Evolutionary conservation across 2,113 vertebrate genomes (phyloP).

Genomic region (Colaptes auratus): DNA sequence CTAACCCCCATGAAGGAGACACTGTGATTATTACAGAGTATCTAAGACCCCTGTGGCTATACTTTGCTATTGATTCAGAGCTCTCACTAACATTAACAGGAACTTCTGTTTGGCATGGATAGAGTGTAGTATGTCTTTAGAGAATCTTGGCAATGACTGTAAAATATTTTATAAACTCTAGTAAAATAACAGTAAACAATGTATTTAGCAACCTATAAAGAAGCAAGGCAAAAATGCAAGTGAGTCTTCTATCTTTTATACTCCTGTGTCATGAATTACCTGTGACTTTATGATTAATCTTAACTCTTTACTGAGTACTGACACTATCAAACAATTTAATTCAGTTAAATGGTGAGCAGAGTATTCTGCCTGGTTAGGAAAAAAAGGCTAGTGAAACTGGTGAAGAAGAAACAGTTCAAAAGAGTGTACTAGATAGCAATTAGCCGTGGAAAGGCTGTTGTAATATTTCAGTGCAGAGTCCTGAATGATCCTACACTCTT

Average conservation of each 20-base stretch:
- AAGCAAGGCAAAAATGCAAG: background rate
- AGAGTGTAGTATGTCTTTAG: background rate
- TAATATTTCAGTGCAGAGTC: background rate
- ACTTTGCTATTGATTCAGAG: background rate
- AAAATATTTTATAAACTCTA: background rate
- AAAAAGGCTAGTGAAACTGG: background rate
- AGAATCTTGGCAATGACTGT: background rate
- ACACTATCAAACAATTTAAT: background rate
- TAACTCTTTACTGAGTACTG: background rate
- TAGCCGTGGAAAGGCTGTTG: background rate
- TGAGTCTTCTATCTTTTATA: background rate
- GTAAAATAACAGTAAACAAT: background rate
- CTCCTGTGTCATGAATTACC: background rate
- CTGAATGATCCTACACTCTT: background rate
- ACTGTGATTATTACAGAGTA: background rate
- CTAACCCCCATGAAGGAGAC: background rate
- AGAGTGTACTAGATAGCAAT: background rate
- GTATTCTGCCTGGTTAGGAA: background rate
- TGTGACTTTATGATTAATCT: background rate
- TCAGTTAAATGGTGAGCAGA: background rate
- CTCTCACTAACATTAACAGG: background rate
- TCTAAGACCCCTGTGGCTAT: background rate
- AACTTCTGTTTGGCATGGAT: background rate
- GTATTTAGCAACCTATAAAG: background rate
- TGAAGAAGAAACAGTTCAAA: background rate